Percentiles rank a stretch among this genome's conserved stretches.
Conservation (phyloP, 2,888 invertebrate species). For the Sabatieria punctata region DNA sequence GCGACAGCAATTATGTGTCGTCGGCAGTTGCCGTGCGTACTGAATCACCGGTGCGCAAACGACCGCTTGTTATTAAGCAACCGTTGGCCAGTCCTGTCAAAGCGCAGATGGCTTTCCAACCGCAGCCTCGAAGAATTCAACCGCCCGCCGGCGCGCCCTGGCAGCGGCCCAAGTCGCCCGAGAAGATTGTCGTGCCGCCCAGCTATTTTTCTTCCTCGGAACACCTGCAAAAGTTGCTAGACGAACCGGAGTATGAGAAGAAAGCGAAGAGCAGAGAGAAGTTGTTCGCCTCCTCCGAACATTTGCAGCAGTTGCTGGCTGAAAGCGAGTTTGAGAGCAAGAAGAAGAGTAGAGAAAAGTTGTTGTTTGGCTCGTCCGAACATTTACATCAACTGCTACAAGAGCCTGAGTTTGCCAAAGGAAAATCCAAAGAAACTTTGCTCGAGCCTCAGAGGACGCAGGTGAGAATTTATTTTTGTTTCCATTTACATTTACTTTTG, state of each 20-base stretch:
- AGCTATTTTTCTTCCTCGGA: conserved; percentile 8
- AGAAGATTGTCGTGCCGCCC: too few relatives aligned
- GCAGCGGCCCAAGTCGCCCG: background rate
- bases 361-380: background rate
- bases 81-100: too few relatives aligned
- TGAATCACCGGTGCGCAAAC: too few relatives aligned
- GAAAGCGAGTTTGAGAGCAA: background rate
- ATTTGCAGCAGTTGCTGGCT: background rate
- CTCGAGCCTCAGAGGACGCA: too few relatives aligned
- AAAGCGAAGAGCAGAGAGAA: background rate
- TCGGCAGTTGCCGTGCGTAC: too few relatives aligned
- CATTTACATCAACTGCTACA: background rate
- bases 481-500: too few relatives aligned
- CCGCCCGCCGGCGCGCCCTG: background rate
- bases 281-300: background rate
- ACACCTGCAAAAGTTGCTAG: conserved; percentile 6
- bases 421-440: background rate
- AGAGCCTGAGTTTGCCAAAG: background rate
- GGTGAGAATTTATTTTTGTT: too few relatives aligned
- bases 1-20: too few relatives aligned
- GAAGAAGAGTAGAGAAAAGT: background rate
- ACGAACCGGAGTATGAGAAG: background rate
- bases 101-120: background rate
- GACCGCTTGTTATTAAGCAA: too few relatives aligned
- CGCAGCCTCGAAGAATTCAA: background rate